Evolutionary conservation across 37 sponge, comb jelly and placozoan species (phyloP).

Genomic region (Chondrilla cf. caribensis): DNA sequence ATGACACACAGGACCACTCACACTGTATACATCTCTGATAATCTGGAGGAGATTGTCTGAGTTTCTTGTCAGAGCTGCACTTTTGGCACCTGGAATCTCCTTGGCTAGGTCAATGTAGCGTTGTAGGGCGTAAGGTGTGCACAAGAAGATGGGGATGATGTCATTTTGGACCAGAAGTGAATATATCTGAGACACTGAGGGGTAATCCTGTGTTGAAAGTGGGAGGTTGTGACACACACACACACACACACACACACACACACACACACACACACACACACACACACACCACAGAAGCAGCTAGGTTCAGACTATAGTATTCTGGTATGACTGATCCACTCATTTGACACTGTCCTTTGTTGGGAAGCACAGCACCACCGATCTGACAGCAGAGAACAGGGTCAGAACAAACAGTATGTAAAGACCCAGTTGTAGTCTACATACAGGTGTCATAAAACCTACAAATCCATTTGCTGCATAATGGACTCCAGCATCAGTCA

Average conservation of each 20-base stretch:
- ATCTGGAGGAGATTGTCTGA: constrained; percentile 28
- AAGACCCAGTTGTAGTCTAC: neutral
- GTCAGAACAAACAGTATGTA: neutral
- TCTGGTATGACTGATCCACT: neutral
- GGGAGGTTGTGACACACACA: neutral
- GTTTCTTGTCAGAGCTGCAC: constrained; percentile 18
- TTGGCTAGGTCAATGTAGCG: constrained; percentile 9
- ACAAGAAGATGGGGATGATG: constrained; percentile 35
- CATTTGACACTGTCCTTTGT: constrained; percentile 39
- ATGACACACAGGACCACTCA: neutral
- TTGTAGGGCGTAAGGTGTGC: neutral
- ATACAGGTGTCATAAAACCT: neutral
- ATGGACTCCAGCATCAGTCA: constrained; percentile 89
- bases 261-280: too few species aligned
- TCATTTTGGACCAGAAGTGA: constrained; percentile 20
- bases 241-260: too few species aligned
- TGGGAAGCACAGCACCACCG: constrained; percentile 36
- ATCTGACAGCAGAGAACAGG: constrained; percentile 14
- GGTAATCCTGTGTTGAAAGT: constrained; percentile 60
- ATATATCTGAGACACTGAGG: constrained; percentile 60
- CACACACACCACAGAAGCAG: neutral
- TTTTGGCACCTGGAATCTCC: constrained; percentile 21
- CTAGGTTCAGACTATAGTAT: neutral
- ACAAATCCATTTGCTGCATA: constrained; percentile 90
- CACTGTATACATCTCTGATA: constrained; percentile 37